These are phyloP conservation scores for Conus canariensis DNA, from an alignment of 2,888 invertebrate species.

Conservation along the genomic window DNA sequence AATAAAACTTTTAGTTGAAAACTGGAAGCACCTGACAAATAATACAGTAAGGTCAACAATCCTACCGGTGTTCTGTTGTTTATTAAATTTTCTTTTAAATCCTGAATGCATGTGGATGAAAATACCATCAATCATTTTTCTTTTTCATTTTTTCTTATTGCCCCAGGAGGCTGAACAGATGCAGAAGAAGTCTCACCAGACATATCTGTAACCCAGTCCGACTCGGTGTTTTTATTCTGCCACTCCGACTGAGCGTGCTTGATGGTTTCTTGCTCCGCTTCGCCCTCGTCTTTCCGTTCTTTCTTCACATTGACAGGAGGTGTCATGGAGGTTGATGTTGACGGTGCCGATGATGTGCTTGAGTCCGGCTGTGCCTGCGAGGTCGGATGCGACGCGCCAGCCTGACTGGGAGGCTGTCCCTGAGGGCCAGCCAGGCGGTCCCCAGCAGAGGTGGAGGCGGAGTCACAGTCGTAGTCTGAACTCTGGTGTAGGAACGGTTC, in stretches of 20 bases:
- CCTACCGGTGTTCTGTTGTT: too few relatives aligned
- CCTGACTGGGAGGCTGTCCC: not conserved
- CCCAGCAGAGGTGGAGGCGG: constrained; percentile 12
- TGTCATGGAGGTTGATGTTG: not conserved
- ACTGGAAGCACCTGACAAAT: too few relatives aligned
- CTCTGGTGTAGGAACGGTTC: constrained; percentile 32
- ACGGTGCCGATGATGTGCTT: not conserved
- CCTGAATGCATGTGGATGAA: too few relatives aligned
- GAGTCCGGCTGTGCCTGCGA: not conserved
- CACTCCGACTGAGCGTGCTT: constrained; percentile 16
- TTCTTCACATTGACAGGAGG: constrained; percentile 10
- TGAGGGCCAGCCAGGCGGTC: constrained; percentile 5
- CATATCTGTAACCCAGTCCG: constrained; percentile 29
- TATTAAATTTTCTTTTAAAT: too few relatives aligned
- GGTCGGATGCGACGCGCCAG: not conserved
- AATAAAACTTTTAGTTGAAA: too few relatives aligned
- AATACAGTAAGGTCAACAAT: too few relatives aligned
- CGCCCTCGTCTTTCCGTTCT: not conserved
- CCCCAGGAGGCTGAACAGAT: not conserved
- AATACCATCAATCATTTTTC: not conserved
- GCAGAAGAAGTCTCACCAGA: not conserved
- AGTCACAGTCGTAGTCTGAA: constrained; percentile 39
- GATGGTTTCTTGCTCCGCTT: not conserved
- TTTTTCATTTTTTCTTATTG: not conserved
- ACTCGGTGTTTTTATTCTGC: not conserved